Conservation (phyloP, 2,113 vertebrate genomes). For the Gymnobelideus leadbeateri region DNA sequence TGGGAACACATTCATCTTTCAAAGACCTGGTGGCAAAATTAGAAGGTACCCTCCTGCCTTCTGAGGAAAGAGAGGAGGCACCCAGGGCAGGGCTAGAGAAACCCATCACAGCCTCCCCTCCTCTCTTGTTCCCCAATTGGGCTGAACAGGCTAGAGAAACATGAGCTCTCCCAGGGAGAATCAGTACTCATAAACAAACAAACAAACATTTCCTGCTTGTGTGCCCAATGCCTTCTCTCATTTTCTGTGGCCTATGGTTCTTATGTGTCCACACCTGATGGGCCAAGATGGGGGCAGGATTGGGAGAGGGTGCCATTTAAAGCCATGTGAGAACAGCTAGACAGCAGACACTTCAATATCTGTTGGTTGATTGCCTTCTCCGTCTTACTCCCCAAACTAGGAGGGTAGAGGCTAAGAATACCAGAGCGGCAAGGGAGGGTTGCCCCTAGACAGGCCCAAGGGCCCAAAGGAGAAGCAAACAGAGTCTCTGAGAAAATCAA, state of each 20-base stretch:
- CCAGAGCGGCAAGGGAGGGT: background rate
- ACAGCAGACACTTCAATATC: background rate
- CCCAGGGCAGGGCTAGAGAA: background rate
- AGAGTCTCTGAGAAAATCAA: background rate
- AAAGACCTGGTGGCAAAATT: slow-evolving; percentile 2
- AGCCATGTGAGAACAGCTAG: background rate
- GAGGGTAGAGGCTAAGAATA: background rate
- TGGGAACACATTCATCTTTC: background rate
- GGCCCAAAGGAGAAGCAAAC: background rate
- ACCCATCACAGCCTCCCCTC: background rate
- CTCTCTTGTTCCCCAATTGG: background rate
- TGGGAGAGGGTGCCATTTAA: background rate
- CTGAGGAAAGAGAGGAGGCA: background rate
- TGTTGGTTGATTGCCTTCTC: background rate
- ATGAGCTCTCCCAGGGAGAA: slow-evolving; percentile 2
- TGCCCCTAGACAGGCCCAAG: background rate
- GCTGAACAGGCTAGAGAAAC: background rate
- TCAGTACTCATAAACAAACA: background rate
- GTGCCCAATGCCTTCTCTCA: background rate
- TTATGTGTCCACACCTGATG: background rate
- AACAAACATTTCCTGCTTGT: background rate
- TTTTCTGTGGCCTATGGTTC: background rate
- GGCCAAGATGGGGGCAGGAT: background rate
- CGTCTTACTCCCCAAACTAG: background rate
- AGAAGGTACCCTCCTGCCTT: background rate